Conservation (phyloP, 2,797 vertebrate species). For the Lepilemur ruficaudatus region DNA sequence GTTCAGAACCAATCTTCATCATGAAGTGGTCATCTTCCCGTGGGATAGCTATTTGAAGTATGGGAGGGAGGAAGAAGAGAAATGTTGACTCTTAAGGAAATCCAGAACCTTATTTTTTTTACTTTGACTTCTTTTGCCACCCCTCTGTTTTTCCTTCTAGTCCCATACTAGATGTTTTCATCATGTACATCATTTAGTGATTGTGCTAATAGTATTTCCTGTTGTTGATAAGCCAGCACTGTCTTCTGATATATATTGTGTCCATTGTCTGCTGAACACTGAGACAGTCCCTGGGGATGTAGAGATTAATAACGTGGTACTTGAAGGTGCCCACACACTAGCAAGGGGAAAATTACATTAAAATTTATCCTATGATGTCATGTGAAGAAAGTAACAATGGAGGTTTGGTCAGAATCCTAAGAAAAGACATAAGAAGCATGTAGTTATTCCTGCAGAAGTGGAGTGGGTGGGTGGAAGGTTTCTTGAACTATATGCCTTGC, state of each 20-base stretch:
- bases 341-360: neutral
- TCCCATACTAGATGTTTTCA: neutral
- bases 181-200: neutral
- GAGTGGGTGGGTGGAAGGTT: neutral
- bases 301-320: neutral
- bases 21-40: neutral
- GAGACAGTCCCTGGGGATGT: neutral
- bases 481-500: neutral
- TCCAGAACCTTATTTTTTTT: neutral
- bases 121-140: neutral
- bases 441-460: neutral
- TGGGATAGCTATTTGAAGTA: neutral
- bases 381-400: neutral
- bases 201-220: neutral
- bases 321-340: neutral
- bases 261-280: neutral
- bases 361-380: constrained; percentile 2
- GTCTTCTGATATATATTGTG: neutral
- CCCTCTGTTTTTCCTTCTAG: neutral
- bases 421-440: neutral
- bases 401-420: neutral
- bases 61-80: neutral
- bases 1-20: neutral
- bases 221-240: neutral
- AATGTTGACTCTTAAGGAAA: neutral